phyloP scores from a whole-genome alignment of 2,113 vertebrate species.

The Xiphias gladius region DNA sequence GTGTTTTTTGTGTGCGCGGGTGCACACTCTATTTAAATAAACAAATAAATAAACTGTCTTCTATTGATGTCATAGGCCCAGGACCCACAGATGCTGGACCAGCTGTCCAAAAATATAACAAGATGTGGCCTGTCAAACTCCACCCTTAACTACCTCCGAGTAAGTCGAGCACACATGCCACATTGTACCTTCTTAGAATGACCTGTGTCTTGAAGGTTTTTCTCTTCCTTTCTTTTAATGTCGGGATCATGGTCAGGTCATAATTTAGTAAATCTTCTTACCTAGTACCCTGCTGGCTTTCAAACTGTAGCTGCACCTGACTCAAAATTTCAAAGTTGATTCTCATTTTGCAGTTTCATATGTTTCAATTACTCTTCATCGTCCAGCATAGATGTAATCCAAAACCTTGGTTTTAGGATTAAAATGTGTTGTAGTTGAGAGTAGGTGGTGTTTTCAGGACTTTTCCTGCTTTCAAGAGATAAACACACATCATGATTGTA shows the following conservation, averaged over 20 bases:
- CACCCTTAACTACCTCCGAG: constrained; percentile 99
- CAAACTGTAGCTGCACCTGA: neutral
- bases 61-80: constrained; percentile 87
- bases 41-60: too few species aligned
- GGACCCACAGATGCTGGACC: constrained; percentile 99
- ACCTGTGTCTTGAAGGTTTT: neutral
- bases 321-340: neutral
- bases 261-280: neutral
- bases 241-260: neutral
- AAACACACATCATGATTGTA: too few species aligned
- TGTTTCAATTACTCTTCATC: neutral
- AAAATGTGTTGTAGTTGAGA: neutral
- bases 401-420: neutral
- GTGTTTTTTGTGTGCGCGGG: neutral
- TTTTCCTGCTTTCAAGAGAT: neutral
- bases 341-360: neutral
- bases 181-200: neutral
- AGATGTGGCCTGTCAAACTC: constrained; percentile 98
- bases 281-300: too few species aligned
- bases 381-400: neutral
- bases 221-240: neutral
- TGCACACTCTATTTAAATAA: too few species aligned
- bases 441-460: neutral
- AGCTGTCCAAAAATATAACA: constrained; percentile 99
- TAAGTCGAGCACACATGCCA: constrained; percentile 66